phyloP scores from a whole-genome alignment of 2,797 vertebrate genomes.

The Anguilla megastoma region DNA sequence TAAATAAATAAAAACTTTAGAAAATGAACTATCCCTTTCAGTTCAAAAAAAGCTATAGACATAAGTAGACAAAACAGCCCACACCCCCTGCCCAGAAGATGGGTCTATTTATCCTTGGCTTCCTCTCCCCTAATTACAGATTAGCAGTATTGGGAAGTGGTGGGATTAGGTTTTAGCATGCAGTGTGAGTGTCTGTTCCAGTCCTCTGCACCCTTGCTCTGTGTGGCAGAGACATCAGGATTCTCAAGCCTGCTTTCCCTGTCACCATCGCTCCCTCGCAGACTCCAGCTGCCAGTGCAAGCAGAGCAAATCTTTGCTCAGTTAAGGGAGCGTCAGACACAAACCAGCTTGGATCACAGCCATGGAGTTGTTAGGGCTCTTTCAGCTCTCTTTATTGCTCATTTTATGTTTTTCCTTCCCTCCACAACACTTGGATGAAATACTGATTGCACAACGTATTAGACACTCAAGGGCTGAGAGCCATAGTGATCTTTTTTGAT shows the following conservation, averaged over 20 bases:
- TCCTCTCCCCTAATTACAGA: constrained; percentile 20
- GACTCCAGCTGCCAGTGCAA: constrained; percentile 61
- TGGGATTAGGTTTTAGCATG: constrained; percentile 58
- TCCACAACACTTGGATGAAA: constrained; percentile 83
- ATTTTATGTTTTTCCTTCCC: constrained; percentile 30
- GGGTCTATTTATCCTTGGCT: constrained; percentile 36
- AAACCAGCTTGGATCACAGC: constrained; percentile 63
- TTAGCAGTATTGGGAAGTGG: neutral
- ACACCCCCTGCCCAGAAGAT: constrained; percentile 26
- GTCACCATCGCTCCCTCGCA: constrained; percentile 59
- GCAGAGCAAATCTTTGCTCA: constrained; percentile 74
- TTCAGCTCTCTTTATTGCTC: constrained; percentile 19
- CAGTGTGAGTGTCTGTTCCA: constrained; percentile 61
- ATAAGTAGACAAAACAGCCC: constrained; percentile 41
- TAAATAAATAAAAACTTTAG: neutral
- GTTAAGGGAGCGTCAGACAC: constrained; percentile 68
- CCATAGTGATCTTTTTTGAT: constrained; percentile 52
- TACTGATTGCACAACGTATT: constrained; percentile 74
- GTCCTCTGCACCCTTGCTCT: constrained; percentile 66
- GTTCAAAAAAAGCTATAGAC: neutral
- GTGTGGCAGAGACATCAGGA: constrained; percentile 62
- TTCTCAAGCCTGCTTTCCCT: constrained; percentile 60
- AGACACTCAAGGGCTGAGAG: constrained; percentile 51
- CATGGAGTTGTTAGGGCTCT: constrained; percentile 61
- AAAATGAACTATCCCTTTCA: neutral